Percentiles rank a stretch among this genome's conserved stretches.
Evolutionary conservation across 2,888 invertebrate species (phyloP).

Genomic region (Lithophane ornitopus): DNA sequence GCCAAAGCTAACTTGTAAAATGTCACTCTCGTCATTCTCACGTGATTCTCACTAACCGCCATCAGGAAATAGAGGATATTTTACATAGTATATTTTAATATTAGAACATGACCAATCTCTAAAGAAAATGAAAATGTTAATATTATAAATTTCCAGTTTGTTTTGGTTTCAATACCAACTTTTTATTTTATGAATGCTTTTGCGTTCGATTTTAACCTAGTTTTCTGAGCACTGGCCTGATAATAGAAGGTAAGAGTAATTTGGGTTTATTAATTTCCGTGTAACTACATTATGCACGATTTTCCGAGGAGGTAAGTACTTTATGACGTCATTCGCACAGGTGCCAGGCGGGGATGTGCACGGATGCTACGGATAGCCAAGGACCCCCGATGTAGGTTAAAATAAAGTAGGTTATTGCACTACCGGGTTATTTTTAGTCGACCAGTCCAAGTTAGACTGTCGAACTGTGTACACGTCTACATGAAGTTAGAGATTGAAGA

Average conservation of each 20-base stretch:
- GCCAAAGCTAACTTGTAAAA: conserved; percentile 10
- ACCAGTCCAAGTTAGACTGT: conserved; percentile 79
- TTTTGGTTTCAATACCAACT: conserved; percentile 32
- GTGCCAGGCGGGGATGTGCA: conserved; percentile 87
- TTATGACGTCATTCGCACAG: conserved; percentile 85
- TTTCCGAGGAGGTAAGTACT: conserved; percentile 78
- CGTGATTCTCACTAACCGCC: no score
- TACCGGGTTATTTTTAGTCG: conserved; percentile 80
- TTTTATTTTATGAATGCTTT: conserved; percentile 66
- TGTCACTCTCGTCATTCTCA: conserved; percentile 24
- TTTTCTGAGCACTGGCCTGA: conserved; percentile 78
- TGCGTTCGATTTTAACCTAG: conserved; percentile 79
- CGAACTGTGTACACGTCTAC: conserved; percentile 76
- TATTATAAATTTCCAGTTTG: conserved; percentile 57
- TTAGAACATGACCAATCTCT: conserved; percentile 52
- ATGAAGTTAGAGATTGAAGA: conserved; percentile 70
- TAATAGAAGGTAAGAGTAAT: conserved; percentile 83
- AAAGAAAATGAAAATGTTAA: conserved; percentile 59
- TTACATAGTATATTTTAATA: conserved; percentile 18
- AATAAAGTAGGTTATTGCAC: conserved; percentile 90
- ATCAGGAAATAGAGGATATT: conserved; percentile 39
- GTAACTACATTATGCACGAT: conserved; percentile 80
- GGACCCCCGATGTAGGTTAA: conserved; percentile 88
- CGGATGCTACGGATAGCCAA: conserved; percentile 85
- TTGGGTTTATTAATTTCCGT: conserved; percentile 86